Percentiles rank a stretch among this genome's conserved stretches.
These are phyloP conservation scores for Sula dactylatra DNA, from an alignment of 2,113 vertebrate species.

Conservation along the genomic window DNA sequence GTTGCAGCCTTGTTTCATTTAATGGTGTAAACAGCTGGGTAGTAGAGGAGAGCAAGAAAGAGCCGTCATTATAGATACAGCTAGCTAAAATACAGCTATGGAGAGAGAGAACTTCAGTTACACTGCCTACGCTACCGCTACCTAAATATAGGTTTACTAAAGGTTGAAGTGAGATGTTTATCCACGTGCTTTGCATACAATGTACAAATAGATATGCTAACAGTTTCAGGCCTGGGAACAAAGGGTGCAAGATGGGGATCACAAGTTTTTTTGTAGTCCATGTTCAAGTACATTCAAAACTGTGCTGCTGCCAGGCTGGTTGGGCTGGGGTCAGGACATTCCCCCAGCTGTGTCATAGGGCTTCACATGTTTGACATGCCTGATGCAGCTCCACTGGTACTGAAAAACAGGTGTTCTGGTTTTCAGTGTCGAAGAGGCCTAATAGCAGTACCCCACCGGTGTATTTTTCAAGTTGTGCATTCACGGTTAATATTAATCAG, in stretches of 20 bases:
- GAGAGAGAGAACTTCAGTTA: not conserved
- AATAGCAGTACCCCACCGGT: not conserved
- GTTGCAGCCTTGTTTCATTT: rapidly evolving
- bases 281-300: not conserved
- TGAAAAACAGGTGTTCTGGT: not conserved
- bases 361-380: not conserved
- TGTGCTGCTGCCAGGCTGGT: not conserved
- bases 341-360: rapidly evolving
- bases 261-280: not conserved
- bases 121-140: rapidly evolving
- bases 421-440: not conserved
- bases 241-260: not conserved
- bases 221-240: not conserved
- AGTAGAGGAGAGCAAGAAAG: not conserved
- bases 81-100: not conserved
- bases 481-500: constrained; percentile 50
- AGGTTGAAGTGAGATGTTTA: not conserved
- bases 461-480: constrained; percentile 24
- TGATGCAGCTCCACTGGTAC: not conserved
- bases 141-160: not conserved
- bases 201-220: rapidly evolving
- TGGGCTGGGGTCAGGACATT: not conserved
- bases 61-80: not conserved
- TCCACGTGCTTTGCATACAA: not conserved
- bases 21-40: not conserved